Base-by-base conservation (phyloP, 1,140 invertebrate genomes). In the Drosophila insularis region DNA sequence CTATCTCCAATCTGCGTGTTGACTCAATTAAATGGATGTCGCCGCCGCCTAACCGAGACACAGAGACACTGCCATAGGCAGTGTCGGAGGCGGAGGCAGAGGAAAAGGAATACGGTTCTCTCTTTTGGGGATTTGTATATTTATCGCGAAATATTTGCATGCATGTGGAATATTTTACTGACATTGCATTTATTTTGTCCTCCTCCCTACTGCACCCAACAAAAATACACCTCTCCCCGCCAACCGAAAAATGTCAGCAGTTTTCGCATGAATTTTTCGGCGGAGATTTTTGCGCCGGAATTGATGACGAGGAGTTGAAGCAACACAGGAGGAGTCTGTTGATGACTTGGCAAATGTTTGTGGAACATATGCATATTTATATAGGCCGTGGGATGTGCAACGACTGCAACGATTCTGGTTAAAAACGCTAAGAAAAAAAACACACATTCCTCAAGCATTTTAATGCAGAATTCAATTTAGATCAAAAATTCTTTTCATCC, bases 281-380 rank as follows among this genome's bases (percentile, higher is more conserved):
- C 27, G 31, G n/a, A 31, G 6, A 32, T 14, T 56, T 62, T 62
- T 27, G 37, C 37, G 21, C 32, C 19, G 35, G 43, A 11, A 21
- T 43, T 37, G 11, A 13, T 11, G 10, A 11, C 10, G 35, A 13
- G 1, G 10, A 37, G 11, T 11, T 4, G 10, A 4, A 37, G 35
- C 11, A 37, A 11, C 35, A 13, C 27, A 17, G 43, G 7, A 53
- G 62, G 21, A 58, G 55, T 35, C 31, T 19, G 63, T 56, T 61
- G 67, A 71, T 61, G 59, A 61, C 74, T 81, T 81, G 81, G 67
- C 67, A 81, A 86, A 85, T 85, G 78, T 85, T 85, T 85, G 81
- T 56, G 71, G 43, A 81, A 61, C 82, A 76, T 87, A 86, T 86
- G 82, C 84, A 86, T 86, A 86, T 86, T 86, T 86, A 86, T 86